A percentile compares a stretch with the other conserved stretches of the same genome.
Conservation (phyloP, 2,113 vertebrate genomes). For the Sterrhoptilus dennistouni region DNA sequence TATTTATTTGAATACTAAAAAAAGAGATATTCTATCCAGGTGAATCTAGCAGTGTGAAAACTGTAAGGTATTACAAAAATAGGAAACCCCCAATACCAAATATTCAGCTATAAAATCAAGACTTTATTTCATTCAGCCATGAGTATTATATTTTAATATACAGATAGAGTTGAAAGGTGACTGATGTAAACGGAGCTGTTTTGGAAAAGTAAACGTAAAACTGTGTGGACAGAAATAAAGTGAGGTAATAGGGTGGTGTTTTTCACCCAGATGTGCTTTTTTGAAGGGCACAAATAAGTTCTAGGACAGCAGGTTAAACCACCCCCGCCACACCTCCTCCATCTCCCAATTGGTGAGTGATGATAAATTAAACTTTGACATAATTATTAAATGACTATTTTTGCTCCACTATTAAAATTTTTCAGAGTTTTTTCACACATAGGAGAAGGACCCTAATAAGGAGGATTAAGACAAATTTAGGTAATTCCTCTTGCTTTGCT, state of each 20-base stretch:
- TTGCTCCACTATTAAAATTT: not conserved
- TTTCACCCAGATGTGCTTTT: not conserved
- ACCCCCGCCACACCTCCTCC: rapidly evolving
- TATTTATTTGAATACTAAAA: not conserved
- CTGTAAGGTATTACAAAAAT: not conserved
- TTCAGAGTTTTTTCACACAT: not conserved
- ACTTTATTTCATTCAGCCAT: not conserved
- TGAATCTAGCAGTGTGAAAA: not conserved
- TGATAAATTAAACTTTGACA: not conserved
- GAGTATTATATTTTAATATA: not conserved
- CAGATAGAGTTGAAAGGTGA: not conserved
- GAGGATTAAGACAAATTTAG: not conserved
- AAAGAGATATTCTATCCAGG: not conserved
- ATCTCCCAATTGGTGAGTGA: rapidly evolving
- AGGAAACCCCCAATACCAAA: not conserved
- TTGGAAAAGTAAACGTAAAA: not conserved
- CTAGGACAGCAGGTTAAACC: not conserved
- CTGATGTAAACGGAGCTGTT: not conserved
- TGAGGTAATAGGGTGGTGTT: not conserved
- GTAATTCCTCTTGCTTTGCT: not conserved
- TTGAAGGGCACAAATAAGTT: not conserved
- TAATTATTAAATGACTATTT: not conserved
- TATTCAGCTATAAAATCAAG: not conserved
- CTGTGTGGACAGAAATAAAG: not conserved
- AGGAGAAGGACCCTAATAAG: not conserved